Conservation (phyloP, 2,113 vertebrate genomes). For the Elanoides forficatus region DNA sequence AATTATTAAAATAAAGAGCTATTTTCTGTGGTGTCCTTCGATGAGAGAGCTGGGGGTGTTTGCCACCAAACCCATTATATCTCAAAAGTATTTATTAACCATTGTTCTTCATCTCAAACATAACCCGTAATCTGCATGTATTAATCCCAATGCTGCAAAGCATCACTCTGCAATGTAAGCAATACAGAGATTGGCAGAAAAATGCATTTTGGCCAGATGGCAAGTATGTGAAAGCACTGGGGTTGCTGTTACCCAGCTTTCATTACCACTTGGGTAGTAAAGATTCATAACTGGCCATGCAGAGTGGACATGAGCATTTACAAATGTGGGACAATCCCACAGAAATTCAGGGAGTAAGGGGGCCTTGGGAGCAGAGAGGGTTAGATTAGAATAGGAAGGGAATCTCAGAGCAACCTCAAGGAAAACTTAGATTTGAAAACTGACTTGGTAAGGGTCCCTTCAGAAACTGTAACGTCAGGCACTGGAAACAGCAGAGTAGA, state of each 20-base stretch:
- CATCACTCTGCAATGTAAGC: background rate
- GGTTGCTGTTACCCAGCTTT: background rate
- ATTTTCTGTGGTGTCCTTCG: background rate
- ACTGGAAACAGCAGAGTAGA: accelerated
- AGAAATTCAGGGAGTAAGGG: background rate
- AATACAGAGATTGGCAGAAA: background rate
- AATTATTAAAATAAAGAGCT: constrained; percentile 20
- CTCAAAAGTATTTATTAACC: background rate
- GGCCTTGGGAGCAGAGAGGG: background rate
- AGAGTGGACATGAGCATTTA: background rate
- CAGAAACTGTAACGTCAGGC: background rate
- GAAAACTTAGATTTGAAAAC: background rate
- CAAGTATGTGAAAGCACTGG: background rate
- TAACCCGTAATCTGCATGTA: background rate
- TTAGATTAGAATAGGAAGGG: background rate
- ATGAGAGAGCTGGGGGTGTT: background rate
- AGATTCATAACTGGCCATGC: background rate
- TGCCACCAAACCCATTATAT: background rate
- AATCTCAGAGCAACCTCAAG: background rate
- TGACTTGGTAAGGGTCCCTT: background rate
- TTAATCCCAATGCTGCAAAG: background rate
- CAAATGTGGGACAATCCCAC: accelerated
- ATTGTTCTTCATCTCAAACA: background rate
- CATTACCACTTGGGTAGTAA: accelerated
- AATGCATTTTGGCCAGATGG: background rate